Evolutionary conservation across 35 echinoderm and acorn worm species (phyloP).

Genomic region (Antedon bifida): DNA sequence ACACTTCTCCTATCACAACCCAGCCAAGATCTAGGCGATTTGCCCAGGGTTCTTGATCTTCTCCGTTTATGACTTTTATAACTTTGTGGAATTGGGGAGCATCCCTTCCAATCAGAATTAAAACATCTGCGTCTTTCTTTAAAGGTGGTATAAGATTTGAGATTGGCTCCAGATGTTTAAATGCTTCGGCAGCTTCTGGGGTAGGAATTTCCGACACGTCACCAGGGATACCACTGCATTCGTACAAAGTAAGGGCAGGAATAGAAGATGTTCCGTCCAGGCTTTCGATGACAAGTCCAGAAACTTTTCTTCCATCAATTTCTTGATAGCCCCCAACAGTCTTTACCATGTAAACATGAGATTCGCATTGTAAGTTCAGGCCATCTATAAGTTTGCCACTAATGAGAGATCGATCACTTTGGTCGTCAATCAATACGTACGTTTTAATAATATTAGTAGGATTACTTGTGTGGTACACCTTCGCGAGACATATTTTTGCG

Average conservation of each 20-base stretch:
- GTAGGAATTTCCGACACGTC: slow-evolving; percentile 40
- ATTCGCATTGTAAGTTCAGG: not conserved
- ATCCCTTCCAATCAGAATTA: slow-evolving; percentile 30
- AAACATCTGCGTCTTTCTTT: slow-evolving; percentile 20
- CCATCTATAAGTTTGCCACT: slow-evolving; percentile 23
- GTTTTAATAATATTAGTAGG: slow-evolving; percentile 7
- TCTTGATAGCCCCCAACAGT: slow-evolving; percentile 16
- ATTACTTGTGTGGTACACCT: slow-evolving; percentile 16
- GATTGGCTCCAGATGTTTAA: slow-evolving; percentile 26
- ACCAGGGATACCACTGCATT: slow-evolving; percentile 28
- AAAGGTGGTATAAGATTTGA: slow-evolving; percentile 6
- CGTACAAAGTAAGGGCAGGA: slow-evolving; percentile 10
- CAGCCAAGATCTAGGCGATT: slow-evolving; percentile 36
- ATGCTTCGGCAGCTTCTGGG: slow-evolving; percentile 8
- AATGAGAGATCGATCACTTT: slow-evolving; percentile 36
- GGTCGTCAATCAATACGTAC: slow-evolving; percentile 37
- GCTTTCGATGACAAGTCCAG: slow-evolving; percentile 20
- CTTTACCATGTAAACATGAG: slow-evolving; percentile 21
- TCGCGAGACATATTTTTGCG: slow-evolving; percentile 35
- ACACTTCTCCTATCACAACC: slow-evolving; percentile 34
- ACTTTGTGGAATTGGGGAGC: slow-evolving; percentile 23
- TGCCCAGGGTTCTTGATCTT: slow-evolving; percentile 32
- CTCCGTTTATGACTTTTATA: slow-evolving; percentile 27
- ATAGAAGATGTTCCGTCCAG: slow-evolving; percentile 11
- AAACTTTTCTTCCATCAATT: slow-evolving; percentile 14